Percentiles rank a stretch among this genome's conserved stretches.
phyloP scores from a whole-genome alignment of 1,140 invertebrate species.

The Hetaerina americana region DNA sequence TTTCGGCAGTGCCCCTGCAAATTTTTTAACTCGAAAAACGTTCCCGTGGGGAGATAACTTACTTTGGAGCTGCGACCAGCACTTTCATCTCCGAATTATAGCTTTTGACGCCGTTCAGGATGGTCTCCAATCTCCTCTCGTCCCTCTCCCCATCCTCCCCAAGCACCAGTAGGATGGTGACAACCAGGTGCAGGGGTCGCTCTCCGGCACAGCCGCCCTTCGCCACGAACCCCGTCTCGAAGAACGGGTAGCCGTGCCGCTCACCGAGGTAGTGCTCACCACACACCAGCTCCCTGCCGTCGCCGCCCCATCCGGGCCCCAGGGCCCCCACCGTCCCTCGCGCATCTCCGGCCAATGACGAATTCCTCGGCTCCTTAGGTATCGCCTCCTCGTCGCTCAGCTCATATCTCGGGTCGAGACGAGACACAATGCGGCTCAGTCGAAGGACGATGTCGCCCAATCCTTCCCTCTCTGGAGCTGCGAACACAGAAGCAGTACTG shows the following conservation, averaged over 20 bases:
- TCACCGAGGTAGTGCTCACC: slow-evolving; percentile 1
- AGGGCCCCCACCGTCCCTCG: neutral
- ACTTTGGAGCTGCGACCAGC: neutral
- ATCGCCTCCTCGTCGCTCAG: neutral
- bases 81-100: slow-evolving; percentile 1
- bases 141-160: neutral
- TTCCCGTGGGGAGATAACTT: too few relatives aligned
- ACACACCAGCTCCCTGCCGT: neutral
- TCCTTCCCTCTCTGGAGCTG: neutral
- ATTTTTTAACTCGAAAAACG: too few relatives aligned
- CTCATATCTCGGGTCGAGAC: neutral
- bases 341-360: neutral
- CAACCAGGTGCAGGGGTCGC: slow-evolving; percentile 6
- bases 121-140: neutral
- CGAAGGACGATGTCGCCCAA: neutral
- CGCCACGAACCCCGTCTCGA: slow-evolving; percentile 10
- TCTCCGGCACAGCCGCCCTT: neutral
- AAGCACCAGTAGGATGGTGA: slow-evolving; percentile 7
- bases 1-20: too few relatives aligned
- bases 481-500: too few relatives aligned
- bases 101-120: slow-evolving; percentile 1
- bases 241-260: slow-evolving; percentile 4
- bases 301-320: neutral
- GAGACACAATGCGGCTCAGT: neutral
- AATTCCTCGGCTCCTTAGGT: neutral